Base-by-base conservation (phyloP, 2,797 vertebrate genomes). In the Glossophaga mutica region DNA sequence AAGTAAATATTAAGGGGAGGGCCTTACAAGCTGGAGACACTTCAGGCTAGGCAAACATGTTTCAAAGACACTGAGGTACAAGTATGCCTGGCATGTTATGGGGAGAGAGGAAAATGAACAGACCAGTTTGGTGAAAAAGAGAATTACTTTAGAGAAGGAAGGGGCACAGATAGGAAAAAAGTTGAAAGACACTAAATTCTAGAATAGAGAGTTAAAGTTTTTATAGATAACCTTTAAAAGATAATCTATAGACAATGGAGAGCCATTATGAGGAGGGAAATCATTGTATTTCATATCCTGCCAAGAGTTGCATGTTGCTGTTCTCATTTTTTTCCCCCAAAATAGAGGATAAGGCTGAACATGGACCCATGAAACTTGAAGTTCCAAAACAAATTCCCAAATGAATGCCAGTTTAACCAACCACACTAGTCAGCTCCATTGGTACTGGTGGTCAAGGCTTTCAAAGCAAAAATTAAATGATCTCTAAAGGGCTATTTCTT, bases 391-490 rank as follows among this genome's bases (percentile, higher is more conserved):
- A 57, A 55, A 18, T 77, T 87, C 48, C 62, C 88, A 73, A 85
- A 42, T 65, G 52, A 94, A 83, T 76, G 34, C n/a, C 24, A 46
- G 24, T 78, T 93, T 94, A 96, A 97, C 44, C 24, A 88, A 88
- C 16, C 34, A 78, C 19, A 81, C 9, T 90, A 3, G 78, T 95
- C 59, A 94, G 83, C 16, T 84, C 59, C 90, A 12, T 85, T 96
- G 19, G 94, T 92, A 91, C 22, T 46, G 91, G 62, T 94, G 91
- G 67, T 59, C 82, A 93, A 88, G 16, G 76, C 57, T 94, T 93
- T 90, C 87, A 97, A 97, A 91, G 65, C 42, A 96, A 90, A 96
- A 94, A 78, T 24, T 73, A 94, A 94, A 95, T 92, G 48, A 92
- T 70, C 62, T 97, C 81, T 87, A 42, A 65, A 92, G 32, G 44